phyloP scores from a whole-genome alignment of 2,888 invertebrate genomes.

The Papilio demoleus region DNA sequence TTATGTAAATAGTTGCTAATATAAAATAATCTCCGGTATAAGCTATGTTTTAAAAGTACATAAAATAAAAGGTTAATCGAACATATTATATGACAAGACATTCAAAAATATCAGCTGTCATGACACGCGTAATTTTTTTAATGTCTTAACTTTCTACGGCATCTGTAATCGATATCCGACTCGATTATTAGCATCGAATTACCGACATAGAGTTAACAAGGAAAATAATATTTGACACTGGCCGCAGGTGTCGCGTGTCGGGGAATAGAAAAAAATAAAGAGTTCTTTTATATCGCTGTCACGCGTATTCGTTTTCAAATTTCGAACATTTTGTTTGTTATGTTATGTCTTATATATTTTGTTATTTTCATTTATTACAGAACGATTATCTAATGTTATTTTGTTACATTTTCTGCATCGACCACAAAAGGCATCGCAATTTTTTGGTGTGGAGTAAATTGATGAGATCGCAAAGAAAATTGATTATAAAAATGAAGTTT shows the following conservation, averaged over 20 bases:
- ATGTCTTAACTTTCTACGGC: slow-evolving; percentile 69
- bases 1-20: too few relatives aligned
- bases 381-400: neutral
- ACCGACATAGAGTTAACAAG: slow-evolving; percentile 64
- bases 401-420: too few relatives aligned
- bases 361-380: neutral
- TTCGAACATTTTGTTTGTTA: neutral
- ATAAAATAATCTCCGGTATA: too few relatives aligned
- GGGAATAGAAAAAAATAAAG: slow-evolving; percentile 52
- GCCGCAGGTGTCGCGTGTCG: slow-evolving; percentile 70
- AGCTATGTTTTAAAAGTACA: slow-evolving; percentile 7
- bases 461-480: too few relatives aligned
- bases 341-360: neutral
- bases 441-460: too few relatives aligned
- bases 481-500: too few relatives aligned
- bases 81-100: slow-evolving; percentile 15
- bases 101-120: slow-evolving; percentile 46
- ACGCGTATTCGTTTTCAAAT: slow-evolving; percentile 13
- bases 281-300: slow-evolving; percentile 20
- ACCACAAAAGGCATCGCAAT: too few relatives aligned
- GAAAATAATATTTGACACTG: slow-evolving; percentile 78
- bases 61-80: slow-evolving; percentile 21
- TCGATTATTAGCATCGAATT: slow-evolving; percentile 75
- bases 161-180: slow-evolving; percentile 71
- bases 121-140: slow-evolving; percentile 56